Percentiles rank a stretch among this genome's conserved stretches.
These are phyloP conservation scores for Neoitamus cyanurus DNA, from an alignment of 2,888 invertebrate species.

Conservation along the genomic window DNA sequence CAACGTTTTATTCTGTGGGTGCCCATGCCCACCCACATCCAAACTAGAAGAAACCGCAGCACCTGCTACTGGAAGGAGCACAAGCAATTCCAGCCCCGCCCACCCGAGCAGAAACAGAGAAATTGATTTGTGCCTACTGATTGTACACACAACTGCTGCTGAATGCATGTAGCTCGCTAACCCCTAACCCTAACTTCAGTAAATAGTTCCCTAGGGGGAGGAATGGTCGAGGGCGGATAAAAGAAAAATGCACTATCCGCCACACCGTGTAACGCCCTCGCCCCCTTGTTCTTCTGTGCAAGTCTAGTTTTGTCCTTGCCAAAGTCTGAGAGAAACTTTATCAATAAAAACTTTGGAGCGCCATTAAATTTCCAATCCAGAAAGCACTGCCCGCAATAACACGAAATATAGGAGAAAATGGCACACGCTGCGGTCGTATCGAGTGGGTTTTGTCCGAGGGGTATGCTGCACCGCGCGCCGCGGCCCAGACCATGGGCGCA, in stretches of 20 bases:
- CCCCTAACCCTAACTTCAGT: background rate
- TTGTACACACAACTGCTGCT: background rate
- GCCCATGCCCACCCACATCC: background rate
- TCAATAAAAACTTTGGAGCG: constrained; percentile 26
- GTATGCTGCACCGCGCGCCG: background rate
- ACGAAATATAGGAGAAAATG: constrained; percentile 3
- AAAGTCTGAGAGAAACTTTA: constrained; percentile 31
- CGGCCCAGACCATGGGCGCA: background rate
- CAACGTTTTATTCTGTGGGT: constrained; percentile 6
- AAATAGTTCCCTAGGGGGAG: background rate
- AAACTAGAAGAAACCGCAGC: background rate
- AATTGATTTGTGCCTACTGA: constrained; percentile 30
- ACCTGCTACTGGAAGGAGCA: background rate
- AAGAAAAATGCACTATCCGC: background rate
- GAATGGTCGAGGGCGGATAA: background rate
- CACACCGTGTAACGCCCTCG: background rate
- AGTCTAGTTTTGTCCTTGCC: constrained; percentile 10
- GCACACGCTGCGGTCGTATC: background rate
- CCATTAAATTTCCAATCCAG: constrained; percentile 25
- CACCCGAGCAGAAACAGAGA: background rate
- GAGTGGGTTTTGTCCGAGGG: background rate
- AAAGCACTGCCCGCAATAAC: background rate
- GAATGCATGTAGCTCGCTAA: background rate
- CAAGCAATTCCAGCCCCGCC: background rate
- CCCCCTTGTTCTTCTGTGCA: background rate